Conservation (phyloP, 37 sponge, comb jelly and placozoan genomes). For the Eunapius fragilis region DNA sequence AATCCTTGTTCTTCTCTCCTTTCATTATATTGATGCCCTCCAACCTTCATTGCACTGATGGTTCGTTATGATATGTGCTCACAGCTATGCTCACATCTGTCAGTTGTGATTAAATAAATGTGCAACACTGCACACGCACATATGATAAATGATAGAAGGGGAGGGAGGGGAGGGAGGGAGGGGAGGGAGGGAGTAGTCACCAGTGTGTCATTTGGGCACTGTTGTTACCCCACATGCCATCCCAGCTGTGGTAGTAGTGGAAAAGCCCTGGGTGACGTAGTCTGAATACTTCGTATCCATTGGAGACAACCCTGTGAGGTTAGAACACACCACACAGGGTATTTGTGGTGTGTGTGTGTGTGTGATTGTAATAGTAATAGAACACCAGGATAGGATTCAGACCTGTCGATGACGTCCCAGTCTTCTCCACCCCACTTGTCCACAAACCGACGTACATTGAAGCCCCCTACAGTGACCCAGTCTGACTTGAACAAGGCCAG, state of each 20-base stretch:
- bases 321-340: not conserved
- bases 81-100: not conserved
- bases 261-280: slow-evolving; percentile 62
- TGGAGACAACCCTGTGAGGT: slow-evolving; percentile 30
- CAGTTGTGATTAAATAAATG: not conserved
- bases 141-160: not conserved
- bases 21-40: not conserved
- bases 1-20: not conserved
- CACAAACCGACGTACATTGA: slow-evolving; percentile 34
- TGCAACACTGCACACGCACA: not conserved
- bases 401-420: slow-evolving; percentile 83
- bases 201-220: not conserved
- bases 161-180: not conserved
- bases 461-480: slow-evolving; percentile 63
- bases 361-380: not conserved
- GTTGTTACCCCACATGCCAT: slow-evolving; percentile 63
- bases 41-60: not conserved
- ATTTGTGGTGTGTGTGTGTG: not conserved
- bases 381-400: not conserved
- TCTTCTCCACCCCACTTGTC: slow-evolving; percentile 83
- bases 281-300: slow-evolving; percentile 69
- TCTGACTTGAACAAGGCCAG: slow-evolving; percentile 73
- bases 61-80: too few species aligned
- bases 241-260: slow-evolving; percentile 70
- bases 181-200: not conserved